Base-by-base conservation (phyloP, 2,888 invertebrate species). In the Tinea semifulvella region DNA sequence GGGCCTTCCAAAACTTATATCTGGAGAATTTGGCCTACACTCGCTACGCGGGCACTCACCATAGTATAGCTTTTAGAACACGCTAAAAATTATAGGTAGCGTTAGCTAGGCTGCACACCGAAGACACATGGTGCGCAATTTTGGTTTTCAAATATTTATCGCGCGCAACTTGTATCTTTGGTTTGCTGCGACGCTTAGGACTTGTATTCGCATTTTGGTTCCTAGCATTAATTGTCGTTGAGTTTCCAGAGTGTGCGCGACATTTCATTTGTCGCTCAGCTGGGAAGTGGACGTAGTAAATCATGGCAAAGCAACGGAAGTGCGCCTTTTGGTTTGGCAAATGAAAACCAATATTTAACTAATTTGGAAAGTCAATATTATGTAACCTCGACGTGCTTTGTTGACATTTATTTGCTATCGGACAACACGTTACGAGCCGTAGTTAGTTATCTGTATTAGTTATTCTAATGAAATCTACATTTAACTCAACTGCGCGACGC, bases 311-410 rank as follows among this genome's bases (percentile, higher is more conserved):
- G 31, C 11, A 13, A 3, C 31, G 31, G 31, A 31, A 31, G 13
- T 31, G 5, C 13, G 31, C 13, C 6, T n/a, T n/a, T n/a, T n/a
- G 13, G 13, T 31, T 31, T 31, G 11, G 11, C 31, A 31, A 31
- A 31, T 31, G 31, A 31, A 31, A 31, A 13, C 31, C 8, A 31
- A 31, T 31, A 31, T 31, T 31, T 31, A 13, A 31, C 13, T 31
- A 31, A 31, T 31, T 13, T 31, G 11, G 13, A 7, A 31, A 31
- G 31, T 31, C 31, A 31, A 31, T 13, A 31, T 31, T 31, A 31
- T 31, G 31, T 31, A 31, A 31, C 13, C 26, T 13, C 31, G 31
- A 3, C 14, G 3, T 31, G 31, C 14, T 31, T 31, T 11, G 11
- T 31, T 13, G 2, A 7, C 31, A 31, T 31, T 31, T 31, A 14